Evolutionary conservation across 2,797 vertebrate species (phyloP), one percentile per base, ranked within the genome.

Genomic region (Tolypeutes matacus): DNA sequence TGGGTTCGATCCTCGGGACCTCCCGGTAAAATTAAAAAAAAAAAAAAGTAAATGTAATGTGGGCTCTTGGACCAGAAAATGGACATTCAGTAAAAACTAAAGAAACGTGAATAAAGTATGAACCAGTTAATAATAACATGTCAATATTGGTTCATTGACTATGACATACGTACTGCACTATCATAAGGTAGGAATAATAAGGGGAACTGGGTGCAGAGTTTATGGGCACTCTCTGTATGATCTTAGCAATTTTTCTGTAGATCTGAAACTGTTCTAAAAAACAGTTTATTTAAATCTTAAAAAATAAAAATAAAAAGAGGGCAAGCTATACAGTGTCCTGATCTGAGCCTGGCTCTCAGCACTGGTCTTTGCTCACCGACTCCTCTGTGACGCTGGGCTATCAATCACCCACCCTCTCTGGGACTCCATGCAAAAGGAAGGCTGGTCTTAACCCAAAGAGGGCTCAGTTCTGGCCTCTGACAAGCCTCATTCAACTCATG

Each of bases 241-340:
- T 14, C 39, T 46, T 67, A 64, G 46, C 49, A 25, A 64, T 85
- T 90, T 91, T 91, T 86, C 86, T 96, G 39, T 31, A 78, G 75
- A 93, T 60, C 53, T 87, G 65, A 93, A 78, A 82, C 49, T 92
- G 13, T 72, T 88, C 39, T 77, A 20, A 85, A 76, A 73, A 72
- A 39, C 25, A 27, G 13, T 36, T 81, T 34, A 70, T 21, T 62
- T 25, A 39, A 46, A 46, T 36, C 64, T 65, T 34, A 42, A 39
- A 92, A 31, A 42, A 81, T 62, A 82, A 58, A 13, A 18, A 75
- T n/a, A n/a, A n/a, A n/a, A n/a, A n/a, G n/a, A n/a, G 4, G 34
- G 39, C 20, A 87, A 95, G 53, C 49, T 67, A 27, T 5, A 78
- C 6, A 34, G 87, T 15, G 18, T 10, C n/a, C 49, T 69, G 31